Evolutionary conservation across 2,113 vertebrate genomes (phyloP).

Genomic region (Pimephales promelas): DNA sequence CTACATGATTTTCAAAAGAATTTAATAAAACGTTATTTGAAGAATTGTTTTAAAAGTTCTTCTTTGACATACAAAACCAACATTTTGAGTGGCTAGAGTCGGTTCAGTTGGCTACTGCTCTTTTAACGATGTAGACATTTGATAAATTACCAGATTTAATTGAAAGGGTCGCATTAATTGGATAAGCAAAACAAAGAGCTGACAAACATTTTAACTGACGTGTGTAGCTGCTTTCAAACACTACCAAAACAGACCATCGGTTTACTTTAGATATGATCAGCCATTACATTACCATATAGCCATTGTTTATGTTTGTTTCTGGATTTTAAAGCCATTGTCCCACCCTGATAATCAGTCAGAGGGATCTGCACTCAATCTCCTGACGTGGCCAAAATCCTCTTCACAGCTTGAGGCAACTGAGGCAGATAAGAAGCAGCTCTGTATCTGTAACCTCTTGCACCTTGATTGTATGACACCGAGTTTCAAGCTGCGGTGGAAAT

Average conservation of each 20-base stretch:
- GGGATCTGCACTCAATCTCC: conserved; percentile 55
- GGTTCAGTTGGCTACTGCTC: not conserved
- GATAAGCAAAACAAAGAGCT: conserved; percentile 27
- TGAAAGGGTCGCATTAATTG: conserved; percentile 16
- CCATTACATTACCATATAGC: conserved; percentile 47
- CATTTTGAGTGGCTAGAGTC: not conserved
- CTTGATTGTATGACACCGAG: conserved; percentile 48
- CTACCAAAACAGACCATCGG: not conserved
- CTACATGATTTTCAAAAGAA: not conserved
- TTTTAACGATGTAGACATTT: not conserved
- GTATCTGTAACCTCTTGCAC: conserved; percentile 43
- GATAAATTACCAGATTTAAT: not conserved
- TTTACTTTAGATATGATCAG: conserved; percentile 42
- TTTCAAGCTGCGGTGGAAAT: conserved; percentile 46
- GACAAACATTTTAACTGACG: conserved; percentile 29
- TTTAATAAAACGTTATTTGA: not conserved
- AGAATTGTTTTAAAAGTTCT: not conserved
- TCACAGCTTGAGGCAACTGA: conserved; percentile 43
- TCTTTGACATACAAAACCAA: not conserved
- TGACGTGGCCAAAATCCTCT: conserved; percentile 47
- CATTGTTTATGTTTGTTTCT: conserved; percentile 57
- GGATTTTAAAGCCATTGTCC: conserved; percentile 59
- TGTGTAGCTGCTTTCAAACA: conserved; percentile 13
- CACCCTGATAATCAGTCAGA: conserved; percentile 53
- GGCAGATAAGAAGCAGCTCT: conserved; percentile 44